A percentile compares a stretch with the other conserved stretches of the same genome.
Evolutionary conservation across 2,797 vertebrate genomes (phyloP).

Genomic region (Sciurus vulgaris): DNA sequence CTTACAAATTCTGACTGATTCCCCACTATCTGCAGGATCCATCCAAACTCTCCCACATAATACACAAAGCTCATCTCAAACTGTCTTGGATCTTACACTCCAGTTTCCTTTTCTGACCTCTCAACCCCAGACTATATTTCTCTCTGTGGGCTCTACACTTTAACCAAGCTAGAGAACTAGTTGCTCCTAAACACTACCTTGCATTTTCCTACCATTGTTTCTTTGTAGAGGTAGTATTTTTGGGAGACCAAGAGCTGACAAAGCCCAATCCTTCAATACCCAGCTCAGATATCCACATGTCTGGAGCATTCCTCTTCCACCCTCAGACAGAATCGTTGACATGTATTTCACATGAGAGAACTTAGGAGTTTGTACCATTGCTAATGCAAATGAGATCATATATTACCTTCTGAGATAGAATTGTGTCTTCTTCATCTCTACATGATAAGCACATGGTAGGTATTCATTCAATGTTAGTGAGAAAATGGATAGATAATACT

Average conservation of each 20-base stretch:
- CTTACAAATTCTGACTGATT: background rate
- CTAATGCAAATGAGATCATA: slow-evolving; percentile 9
- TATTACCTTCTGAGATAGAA: slow-evolving; percentile 27
- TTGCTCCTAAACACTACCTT: slow-evolving; percentile 4
- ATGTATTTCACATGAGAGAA: background rate
- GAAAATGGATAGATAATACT: slow-evolving; percentile 29
- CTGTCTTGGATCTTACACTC: background rate
- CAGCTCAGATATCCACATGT: slow-evolving; percentile 7
- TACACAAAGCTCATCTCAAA: background rate
- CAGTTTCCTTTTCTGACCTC: background rate
- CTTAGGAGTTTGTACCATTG: background rate
- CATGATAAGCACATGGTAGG: background rate
- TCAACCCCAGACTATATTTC: background rate
- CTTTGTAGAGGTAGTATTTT: slow-evolving; percentile 10
- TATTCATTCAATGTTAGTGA: background rate
- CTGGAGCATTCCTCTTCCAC: background rate
- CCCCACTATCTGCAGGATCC: background rate
- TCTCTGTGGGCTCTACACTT: background rate
- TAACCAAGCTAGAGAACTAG: background rate
- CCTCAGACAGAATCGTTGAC: background rate
- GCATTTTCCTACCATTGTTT: background rate
- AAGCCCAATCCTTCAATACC: background rate
- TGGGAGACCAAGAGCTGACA: background rate
- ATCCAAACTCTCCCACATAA: background rate
- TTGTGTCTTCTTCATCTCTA: background rate